A percentile compares a stretch with the other conserved stretches of the same genome.
Conservation (phyloP, 2,888 invertebrate species). For the Rapana venosa region DNA sequence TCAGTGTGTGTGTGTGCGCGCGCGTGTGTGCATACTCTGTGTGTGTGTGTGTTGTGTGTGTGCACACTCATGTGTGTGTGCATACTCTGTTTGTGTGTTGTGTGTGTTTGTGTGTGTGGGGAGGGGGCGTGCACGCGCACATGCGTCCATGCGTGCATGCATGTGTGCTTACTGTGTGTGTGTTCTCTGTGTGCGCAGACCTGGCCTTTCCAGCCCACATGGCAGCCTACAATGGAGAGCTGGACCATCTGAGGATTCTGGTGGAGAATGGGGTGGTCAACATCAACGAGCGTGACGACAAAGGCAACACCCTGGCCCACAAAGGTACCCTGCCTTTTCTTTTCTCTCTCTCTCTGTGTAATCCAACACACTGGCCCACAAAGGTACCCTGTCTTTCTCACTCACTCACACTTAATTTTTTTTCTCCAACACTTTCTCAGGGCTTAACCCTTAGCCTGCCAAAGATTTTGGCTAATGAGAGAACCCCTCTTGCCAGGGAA, state of each 20-base stretch:
- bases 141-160: neutral
- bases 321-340: slow-evolving; percentile 71
- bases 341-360: neutral
- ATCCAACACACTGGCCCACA: neutral
- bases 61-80: neutral
- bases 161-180: neutral
- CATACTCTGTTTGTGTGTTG: neutral
- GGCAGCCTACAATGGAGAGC: slow-evolving; percentile 77
- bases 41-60: neutral
- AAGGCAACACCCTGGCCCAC: slow-evolving; percentile 78
- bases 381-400: too few relatives aligned
- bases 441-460: too few relatives aligned
- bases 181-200: slow-evolving; percentile 60
- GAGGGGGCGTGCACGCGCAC: neutral
- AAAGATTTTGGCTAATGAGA: too few relatives aligned
- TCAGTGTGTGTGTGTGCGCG: too few relatives aligned
- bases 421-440: too few relatives aligned
- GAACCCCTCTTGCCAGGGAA: too few relatives aligned
- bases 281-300: slow-evolving; percentile 78
- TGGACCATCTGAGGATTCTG: slow-evolving; percentile 77
- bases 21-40: too few relatives aligned
- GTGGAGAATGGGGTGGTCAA: slow-evolving; percentile 79
- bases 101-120: neutral
- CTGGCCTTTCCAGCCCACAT: slow-evolving; percentile 79
- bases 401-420: too few relatives aligned